Evolutionary conservation across 2,888 invertebrate species (phyloP).

Genomic region (Adineta ricciae): DNA sequence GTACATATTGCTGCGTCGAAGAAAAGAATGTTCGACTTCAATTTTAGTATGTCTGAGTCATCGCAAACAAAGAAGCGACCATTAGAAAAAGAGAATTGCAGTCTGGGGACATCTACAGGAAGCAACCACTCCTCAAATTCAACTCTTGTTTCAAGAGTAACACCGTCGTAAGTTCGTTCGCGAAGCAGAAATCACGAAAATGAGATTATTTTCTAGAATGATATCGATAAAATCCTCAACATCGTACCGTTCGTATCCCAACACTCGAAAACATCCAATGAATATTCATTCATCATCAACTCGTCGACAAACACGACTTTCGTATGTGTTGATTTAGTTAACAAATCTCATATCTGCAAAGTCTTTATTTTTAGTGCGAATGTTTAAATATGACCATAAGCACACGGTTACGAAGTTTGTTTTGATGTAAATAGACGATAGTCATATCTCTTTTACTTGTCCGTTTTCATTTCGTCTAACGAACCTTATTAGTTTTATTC

Average conservation of each 20-base stretch:
- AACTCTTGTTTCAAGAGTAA: not conserved
- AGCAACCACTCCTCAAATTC: not conserved
- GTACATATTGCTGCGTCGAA: not conserved
- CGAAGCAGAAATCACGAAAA: not conserved
- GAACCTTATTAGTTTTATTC: not conserved
- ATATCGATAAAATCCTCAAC: not conserved
- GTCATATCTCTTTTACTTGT: conserved; percentile 6
- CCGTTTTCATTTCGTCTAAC: not conserved
- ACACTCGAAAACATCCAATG: not conserved
- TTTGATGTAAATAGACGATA: not conserved
- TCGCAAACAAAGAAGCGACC: not conserved
- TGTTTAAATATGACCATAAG: not conserved
- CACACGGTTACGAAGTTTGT: not conserved
- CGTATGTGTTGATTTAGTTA: not conserved
- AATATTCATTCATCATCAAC: not conserved
- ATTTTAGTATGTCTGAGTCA: not conserved
- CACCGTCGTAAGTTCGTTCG: not conserved
- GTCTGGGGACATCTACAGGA: not conserved
- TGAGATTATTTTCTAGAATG: not conserved
- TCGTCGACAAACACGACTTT: not conserved
- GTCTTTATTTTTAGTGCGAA: not conserved
- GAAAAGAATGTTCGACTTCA: not conserved
- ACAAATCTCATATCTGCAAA: not conserved
- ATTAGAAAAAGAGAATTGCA: not conserved
- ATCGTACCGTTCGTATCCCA: not conserved